A percentile compares a stretch with the other conserved stretches of the same genome.
phyloP scores from a whole-genome alignment of 2,888 invertebrate genomes.

The Drosophila algonquin region DNA sequence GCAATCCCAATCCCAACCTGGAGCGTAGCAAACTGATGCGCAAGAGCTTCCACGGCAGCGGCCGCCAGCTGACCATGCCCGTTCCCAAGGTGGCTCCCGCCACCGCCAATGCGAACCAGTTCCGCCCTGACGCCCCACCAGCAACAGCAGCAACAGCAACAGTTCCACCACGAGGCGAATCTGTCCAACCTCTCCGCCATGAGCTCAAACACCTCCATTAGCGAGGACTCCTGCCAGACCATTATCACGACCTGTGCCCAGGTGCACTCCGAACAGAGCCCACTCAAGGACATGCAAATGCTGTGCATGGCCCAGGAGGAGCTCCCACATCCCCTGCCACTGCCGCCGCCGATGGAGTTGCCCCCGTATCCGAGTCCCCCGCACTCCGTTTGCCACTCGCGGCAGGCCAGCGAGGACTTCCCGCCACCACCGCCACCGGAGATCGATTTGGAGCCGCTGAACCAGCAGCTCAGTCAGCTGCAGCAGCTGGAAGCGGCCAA shows the following conservation, averaged over 20 bases:
- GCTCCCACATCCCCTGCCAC: slow-evolving; percentile 40
- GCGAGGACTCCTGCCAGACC: slow-evolving; percentile 86
- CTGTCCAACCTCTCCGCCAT: slow-evolving; percentile 83
- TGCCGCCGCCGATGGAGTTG: slow-evolving; percentile 85
- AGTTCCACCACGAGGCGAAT: slow-evolving; percentile 83
- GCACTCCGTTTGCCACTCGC: slow-evolving; percentile 90
- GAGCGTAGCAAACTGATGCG: slow-evolving; percentile 94
- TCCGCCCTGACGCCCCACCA: slow-evolving; percentile 88
- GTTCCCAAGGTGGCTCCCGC: slow-evolving; percentile 93
- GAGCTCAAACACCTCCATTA: slow-evolving; percentile 84
- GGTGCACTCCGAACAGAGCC: slow-evolving; percentile 92
- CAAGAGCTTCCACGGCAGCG: slow-evolving; percentile 94
- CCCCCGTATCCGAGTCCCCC: slow-evolving; percentile 93
- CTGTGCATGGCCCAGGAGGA: slow-evolving; percentile 75
- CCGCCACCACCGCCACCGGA: slow-evolving; percentile 92
- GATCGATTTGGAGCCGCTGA: slow-evolving; percentile 88
- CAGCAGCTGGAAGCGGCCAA: slow-evolving; percentile 81
- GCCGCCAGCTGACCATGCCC: slow-evolving; percentile 89
- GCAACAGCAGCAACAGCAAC: slow-evolving; percentile 85
- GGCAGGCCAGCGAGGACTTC: slow-evolving; percentile 95
- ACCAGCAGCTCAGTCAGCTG: slow-evolving; percentile 86
- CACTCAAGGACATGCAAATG: slow-evolving; percentile 81
- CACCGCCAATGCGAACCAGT: slow-evolving; percentile 93
- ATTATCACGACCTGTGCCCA: slow-evolving; percentile 92
- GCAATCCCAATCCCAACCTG: slow-evolving; percentile 89